These are phyloP conservation scores for Cottus gobio DNA, from an alignment of 2,113 vertebrate species.

Conservation along the genomic window DNA sequence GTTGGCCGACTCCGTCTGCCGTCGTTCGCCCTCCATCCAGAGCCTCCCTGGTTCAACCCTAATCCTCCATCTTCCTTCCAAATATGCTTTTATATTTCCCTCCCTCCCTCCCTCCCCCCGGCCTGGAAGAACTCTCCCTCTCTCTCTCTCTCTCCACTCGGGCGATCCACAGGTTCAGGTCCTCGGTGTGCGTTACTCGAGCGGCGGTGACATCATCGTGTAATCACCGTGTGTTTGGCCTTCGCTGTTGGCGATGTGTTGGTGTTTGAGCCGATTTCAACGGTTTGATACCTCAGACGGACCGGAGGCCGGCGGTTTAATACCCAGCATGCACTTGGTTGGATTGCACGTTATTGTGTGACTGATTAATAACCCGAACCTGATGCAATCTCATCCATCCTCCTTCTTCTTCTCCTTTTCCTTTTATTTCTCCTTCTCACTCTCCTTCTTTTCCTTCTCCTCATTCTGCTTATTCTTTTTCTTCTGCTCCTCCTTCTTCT, in stretches of 20 bases:
- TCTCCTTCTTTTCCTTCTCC: neutral
- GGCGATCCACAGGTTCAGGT: constrained; percentile 43
- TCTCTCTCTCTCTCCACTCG: neutral
- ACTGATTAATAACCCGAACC: constrained; percentile 17
- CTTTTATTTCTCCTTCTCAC: no score
- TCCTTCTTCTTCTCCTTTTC: no score
- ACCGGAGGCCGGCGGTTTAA: neutral
- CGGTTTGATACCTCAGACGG: neutral
- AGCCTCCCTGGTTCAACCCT: constrained; percentile 47
- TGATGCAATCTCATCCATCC: neutral
- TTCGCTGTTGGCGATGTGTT: constrained; percentile 50
- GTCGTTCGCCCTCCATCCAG: constrained; percentile 39
- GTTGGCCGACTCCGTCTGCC: constrained; percentile 50
- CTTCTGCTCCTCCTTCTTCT: neutral
- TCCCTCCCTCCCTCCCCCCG: no score
- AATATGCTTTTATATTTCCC: constrained; percentile 58
- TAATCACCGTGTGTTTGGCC: constrained; percentile 62
- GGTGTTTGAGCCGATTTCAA: constrained; percentile 25
- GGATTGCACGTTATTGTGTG: constrained; percentile 20
- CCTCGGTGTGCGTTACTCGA: constrained; percentile 45
- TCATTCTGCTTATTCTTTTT: neutral
- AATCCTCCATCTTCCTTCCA: constrained; percentile 45
- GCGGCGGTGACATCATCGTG: constrained; percentile 55
- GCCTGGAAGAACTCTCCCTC: neutral
- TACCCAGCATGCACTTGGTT: neutral